A percentile compares a stretch with the other conserved stretches of the same genome.
Evolutionary conservation across 2,797 vertebrate species (phyloP).

Genomic region (Takifugu rubripes): DNA sequence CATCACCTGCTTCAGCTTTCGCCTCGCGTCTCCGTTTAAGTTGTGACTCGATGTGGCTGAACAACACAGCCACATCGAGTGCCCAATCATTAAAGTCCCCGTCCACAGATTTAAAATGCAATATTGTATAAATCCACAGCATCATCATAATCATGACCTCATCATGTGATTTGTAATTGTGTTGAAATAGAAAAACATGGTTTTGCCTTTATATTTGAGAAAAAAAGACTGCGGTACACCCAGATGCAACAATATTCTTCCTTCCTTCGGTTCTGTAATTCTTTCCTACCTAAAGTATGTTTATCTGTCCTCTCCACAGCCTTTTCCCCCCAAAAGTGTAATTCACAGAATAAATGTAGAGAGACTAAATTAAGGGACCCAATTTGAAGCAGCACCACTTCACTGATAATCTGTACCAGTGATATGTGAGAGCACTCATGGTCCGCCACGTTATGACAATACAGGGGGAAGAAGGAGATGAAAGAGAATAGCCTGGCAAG

Average conservation of each 20-base stretch:
- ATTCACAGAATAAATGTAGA: conserved; percentile 62
- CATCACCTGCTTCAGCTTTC: too few species aligned
- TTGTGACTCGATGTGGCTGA: too few species aligned
- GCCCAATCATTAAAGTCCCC: too few species aligned
- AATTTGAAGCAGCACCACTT: conserved; percentile 71
- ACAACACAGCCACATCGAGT: too few species aligned
- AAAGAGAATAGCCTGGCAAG: conserved; percentile 62
- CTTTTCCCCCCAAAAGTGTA: conserved; percentile 51
- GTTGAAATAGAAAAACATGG: too few species aligned
- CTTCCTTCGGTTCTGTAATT: conserved; percentile 10
- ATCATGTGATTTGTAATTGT: neutral
- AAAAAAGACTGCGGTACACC: conserved; percentile 12
- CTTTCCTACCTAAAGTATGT: conserved; percentile 44
- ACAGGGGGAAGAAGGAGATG: conserved; percentile 68
- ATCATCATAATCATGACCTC: too few species aligned
- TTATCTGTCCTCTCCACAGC: conserved; percentile 43
- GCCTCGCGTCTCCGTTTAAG: too few species aligned
- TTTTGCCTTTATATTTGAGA: neutral
- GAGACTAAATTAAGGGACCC: conserved; percentile 69
- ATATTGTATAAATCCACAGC: too few species aligned
- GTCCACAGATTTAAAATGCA: too few species aligned
- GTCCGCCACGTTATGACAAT: conserved; percentile 72
- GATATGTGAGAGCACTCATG: conserved; percentile 73
- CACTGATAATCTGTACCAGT: conserved; percentile 69
- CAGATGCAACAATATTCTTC: conserved; percentile 11